Evolutionary conservation across 2,888 invertebrate species (phyloP).

Genomic region (Epinotia nisella): DNA sequence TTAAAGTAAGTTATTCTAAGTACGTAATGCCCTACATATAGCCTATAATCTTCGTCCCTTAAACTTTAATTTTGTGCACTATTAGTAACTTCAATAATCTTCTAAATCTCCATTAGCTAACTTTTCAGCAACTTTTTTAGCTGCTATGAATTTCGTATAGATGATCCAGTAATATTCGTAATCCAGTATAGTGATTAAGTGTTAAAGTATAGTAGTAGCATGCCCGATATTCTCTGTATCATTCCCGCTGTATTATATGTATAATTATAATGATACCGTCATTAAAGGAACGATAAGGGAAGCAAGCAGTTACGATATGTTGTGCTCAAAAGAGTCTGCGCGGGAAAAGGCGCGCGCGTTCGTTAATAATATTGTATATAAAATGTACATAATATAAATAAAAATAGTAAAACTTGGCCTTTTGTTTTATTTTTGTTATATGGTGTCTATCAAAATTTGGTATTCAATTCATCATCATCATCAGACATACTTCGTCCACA

Average conservation of each 20-base stretch:
- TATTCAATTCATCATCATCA: too few relatives aligned
- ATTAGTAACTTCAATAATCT: background rate
- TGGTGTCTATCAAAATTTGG: too few relatives aligned
- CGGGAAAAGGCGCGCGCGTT: constrained; percentile 64
- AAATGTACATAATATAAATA: constrained; percentile 81
- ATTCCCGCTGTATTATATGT: constrained; percentile 74
- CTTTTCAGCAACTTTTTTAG: background rate
- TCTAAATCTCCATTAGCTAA: background rate
- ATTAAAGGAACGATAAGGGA: constrained; percentile 60
- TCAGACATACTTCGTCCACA: too few relatives aligned
- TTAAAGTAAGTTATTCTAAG: constrained; percentile 42
- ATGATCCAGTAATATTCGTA: constrained; percentile 28
- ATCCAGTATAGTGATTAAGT: constrained; percentile 35
- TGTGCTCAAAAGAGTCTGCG: constrained; percentile 73
- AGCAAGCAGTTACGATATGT: constrained; percentile 47
- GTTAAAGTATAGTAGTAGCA: constrained; percentile 62
- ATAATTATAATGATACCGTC: constrained; percentile 75
- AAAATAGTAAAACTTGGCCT: constrained; percentile 70
- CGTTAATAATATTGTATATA: constrained; percentile 79
- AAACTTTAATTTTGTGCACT: constrained; percentile 1
- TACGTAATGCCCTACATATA: background rate
- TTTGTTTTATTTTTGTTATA: constrained; percentile 43
- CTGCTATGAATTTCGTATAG: background rate
- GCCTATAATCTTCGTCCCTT: background rate
- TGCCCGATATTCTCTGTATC: constrained; percentile 69